Evolutionary conservation across 2,888 invertebrate genomes (phyloP).

Genomic region (Epinotia brunnichana): DNA sequence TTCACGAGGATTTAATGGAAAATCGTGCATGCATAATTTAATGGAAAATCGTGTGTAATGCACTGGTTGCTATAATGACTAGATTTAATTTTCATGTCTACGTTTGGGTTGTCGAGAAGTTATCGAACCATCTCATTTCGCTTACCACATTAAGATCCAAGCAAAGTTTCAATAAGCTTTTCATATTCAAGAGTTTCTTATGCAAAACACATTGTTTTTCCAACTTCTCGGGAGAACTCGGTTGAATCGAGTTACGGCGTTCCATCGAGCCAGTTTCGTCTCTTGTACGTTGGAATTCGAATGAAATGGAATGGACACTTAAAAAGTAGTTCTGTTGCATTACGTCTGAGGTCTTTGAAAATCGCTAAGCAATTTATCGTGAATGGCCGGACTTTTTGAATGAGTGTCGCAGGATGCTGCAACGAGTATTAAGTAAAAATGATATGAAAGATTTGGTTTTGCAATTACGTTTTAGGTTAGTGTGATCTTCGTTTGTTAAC

Average conservation of each 20-base stretch:
- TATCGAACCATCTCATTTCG: background rate
- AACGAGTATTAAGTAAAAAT: background rate
- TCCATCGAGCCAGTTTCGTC: constrained; percentile 28
- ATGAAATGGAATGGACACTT: constrained; percentile 23
- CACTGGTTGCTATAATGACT: too few relatives aligned
- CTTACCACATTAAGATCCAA: background rate
- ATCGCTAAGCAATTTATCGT: background rate
- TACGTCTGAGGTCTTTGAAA: background rate
- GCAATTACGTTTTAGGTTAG: background rate
- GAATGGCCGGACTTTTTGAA: background rate
- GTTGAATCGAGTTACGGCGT: constrained; percentile 36
- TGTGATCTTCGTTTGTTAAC: background rate
- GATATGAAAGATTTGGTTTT: background rate
- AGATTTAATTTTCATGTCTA: too few relatives aligned
- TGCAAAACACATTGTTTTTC: constrained; percentile 45
- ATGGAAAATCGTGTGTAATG: too few relatives aligned
- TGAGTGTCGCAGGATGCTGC: background rate
- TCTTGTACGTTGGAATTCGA: constrained; percentile 18
- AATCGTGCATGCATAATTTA: too few relatives aligned
- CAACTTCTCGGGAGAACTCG: constrained; percentile 19
- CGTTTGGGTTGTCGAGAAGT: too few relatives aligned
- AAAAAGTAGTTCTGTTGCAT: constrained; percentile 21
- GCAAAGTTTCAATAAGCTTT: constrained; percentile 38
- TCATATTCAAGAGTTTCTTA: constrained; percentile 41
- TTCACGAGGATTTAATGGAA: too few relatives aligned